These are phyloP conservation scores for Xestoiulus laeticollis DNA, from an alignment of 2,888 invertebrate genomes.

Conservation along the genomic window DNA sequence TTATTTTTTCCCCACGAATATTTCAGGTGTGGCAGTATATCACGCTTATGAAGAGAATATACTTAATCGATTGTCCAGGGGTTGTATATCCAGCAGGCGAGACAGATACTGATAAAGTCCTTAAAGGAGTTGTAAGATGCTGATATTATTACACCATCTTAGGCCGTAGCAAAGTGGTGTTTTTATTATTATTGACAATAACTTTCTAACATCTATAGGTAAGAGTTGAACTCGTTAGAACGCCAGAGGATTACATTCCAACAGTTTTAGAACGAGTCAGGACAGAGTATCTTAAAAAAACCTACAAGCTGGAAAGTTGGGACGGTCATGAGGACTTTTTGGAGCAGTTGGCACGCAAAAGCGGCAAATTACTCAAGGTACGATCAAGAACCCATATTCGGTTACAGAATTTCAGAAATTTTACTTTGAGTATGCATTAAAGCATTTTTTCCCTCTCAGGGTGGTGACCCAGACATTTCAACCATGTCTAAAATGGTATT, in stretches of 20 bases:
- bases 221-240: slow-evolving; percentile 90
- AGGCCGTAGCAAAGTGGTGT: not conserved
- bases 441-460: slow-evolving; percentile 64
- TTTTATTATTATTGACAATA: not conserved
- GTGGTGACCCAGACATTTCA: slow-evolving; percentile 94
- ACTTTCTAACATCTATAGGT: slow-evolving; percentile 65
- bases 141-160: not conserved
- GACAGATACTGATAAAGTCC: slow-evolving; percentile 83
- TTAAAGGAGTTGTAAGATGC: slow-evolving; percentile 86
- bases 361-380: slow-evolving; percentile 87
- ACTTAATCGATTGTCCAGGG: slow-evolving; percentile 98
- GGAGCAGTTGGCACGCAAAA: slow-evolving; percentile 84
- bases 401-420: slow-evolving; percentile 15
- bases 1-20: not conserved
- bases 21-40: slow-evolving; percentile 96
- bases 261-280: slow-evolving; percentile 87
- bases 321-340: slow-evolving; percentile 84
- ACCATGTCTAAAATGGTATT: slow-evolving; percentile 93
- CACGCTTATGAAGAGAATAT: slow-evolving; percentile 95
- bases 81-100: slow-evolving; percentile 97
- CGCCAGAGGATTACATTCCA: slow-evolving; percentile 93
- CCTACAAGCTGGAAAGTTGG: slow-evolving; percentile 89
- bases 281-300: slow-evolving; percentile 86
- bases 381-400: not conserved
- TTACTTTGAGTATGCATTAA: not conserved